Evolutionary conservation across 2,888 invertebrate species (phyloP).

Genomic region (Drosophila monieri): DNA sequence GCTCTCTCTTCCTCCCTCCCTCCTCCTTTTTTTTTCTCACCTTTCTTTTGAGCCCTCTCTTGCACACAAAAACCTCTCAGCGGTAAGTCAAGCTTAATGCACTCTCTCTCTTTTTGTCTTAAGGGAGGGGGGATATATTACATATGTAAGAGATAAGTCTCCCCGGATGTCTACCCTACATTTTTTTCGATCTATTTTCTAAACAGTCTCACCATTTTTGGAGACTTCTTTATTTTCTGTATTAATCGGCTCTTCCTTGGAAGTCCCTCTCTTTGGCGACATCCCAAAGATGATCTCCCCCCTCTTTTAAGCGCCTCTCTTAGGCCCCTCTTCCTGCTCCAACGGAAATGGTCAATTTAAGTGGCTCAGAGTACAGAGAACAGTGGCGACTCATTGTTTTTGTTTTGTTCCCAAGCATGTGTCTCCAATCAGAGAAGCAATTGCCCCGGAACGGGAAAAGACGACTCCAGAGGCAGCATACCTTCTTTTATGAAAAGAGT

Average conservation of each 20-base stretch:
- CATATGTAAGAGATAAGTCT: background rate
- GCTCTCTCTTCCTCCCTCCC: background rate
- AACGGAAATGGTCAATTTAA: conserved; percentile 51
- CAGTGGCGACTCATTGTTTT: conserved; percentile 45
- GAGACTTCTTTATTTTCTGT: background rate
- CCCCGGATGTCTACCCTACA: too few species aligned
- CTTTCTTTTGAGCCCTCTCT: background rate
- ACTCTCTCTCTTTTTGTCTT: background rate
- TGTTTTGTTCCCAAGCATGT: conserved; percentile 21
- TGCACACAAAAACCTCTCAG: background rate
- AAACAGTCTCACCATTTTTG: background rate
- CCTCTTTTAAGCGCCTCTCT: conserved; percentile 1
- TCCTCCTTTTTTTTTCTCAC: background rate
- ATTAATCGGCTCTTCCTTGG: conserved; percentile 4
- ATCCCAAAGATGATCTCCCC: conserved; percentile 4
- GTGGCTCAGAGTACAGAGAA: conserved; percentile 33
- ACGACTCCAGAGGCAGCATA: background rate
- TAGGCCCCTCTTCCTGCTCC: conserved; percentile 1
- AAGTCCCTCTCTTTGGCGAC: conserved; percentile 32
- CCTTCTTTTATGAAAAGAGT: background rate
- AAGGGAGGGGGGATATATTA: too few species aligned
- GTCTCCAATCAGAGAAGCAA: conserved; percentile 27
- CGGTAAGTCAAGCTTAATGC: background rate
- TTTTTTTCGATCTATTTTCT: too few species aligned
- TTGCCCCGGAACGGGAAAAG: background rate